Base-by-base conservation (phyloP, 2,797 vertebrate species). In the Periophthalmus magnuspinnatus region DNA sequence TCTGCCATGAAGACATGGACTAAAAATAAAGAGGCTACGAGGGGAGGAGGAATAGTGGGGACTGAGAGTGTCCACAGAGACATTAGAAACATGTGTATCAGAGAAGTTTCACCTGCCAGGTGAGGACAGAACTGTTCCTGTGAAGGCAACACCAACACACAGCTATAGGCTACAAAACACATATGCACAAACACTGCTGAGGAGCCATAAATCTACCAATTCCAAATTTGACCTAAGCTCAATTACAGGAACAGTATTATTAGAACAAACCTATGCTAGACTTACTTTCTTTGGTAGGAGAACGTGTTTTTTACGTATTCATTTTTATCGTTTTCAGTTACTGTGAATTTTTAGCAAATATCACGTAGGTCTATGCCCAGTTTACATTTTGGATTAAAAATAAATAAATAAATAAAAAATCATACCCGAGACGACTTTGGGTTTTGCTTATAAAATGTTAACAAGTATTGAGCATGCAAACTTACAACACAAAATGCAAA, bases 1-100 rank as follows among this genome's bases (percentile, higher is more conserved):
- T 76, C 78, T 90, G 85, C 85, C 86, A 88, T 90, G 83, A 91
- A 87, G 89, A 87, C 90, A 88, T 63, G 70, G 33, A 69, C 92
- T 94, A 91, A 91, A 94, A 93, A 93, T 94, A 94, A 78, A 68
- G 1, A 33, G 60, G 60, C 67, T 70, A 78, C 82, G 83, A 50
- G 76, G 83, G 79, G 5, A 84, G 71, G 17, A 36, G 70, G 84
- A 78, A 85, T 74, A 74, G 74, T 82, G 78, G 74, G 72, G 38
- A 70, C 0, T 57, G 81, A 69, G 2, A 77, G 62, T 75, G 79
- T 83, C 76, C 74, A 76, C 80, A 74, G 21, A 68, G 70, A 71
- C 71, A 63, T 67, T 69, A 67, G 32, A 58, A 68, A 63, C 73
- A 68, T 65, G 65, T 38, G 68, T 33, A 36, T 64, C 5, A 62